A percentile compares a stretch with the other conserved stretches of the same genome.
Evolutionary conservation across 1,140 invertebrate genomes (phyloP).

Genomic region (Zaprionus tsacasi): DNA sequence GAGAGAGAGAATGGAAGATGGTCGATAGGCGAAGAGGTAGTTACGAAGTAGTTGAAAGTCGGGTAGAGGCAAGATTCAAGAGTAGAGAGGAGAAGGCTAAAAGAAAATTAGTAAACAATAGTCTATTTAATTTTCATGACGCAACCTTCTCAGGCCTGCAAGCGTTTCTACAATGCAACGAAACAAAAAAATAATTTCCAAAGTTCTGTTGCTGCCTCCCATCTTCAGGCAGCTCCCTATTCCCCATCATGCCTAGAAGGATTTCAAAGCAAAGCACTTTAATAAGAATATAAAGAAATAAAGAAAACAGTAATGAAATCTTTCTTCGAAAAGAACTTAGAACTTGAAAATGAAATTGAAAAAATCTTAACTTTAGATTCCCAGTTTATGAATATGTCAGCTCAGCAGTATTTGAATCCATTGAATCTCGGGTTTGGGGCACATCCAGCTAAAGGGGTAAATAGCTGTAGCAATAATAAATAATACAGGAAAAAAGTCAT

Average conservation of each 20-base stretch:
- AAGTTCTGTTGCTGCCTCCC: constrained; percentile 67
- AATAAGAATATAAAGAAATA: constrained; percentile 51
- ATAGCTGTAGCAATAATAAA: constrained; percentile 61
- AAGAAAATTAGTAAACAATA: constrained; percentile 1
- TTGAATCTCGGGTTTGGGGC: no score
- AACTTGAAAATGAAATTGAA: constrained; percentile 30
- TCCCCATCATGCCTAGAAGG: no score
- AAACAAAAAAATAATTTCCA: constrained; percentile 75
- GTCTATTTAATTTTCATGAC: constrained; percentile 6
- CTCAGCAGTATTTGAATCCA: constrained; percentile 48
- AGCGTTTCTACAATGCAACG: constrained; percentile 48
- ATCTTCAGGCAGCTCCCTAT: not conserved
- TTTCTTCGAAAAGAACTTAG: not conserved
- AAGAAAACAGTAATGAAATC: constrained; percentile 16
- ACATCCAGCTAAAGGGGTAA: constrained; percentile 27
- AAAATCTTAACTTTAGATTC: constrained; percentile 38
- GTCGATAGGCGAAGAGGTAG: not conserved
- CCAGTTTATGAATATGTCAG: constrained; percentile 36
- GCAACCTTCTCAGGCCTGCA: constrained; percentile 23
- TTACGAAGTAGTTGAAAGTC: constrained; percentile 21
- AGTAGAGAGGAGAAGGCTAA: not conserved
- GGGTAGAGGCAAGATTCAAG: not conserved
- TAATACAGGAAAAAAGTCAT: constrained; percentile 42
- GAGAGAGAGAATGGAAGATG: not conserved
- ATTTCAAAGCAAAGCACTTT: constrained; percentile 52